A percentile compares a stretch with the other conserved stretches of the same genome.
phyloP scores from a whole-genome alignment of 23 tunicate genomes.

The Ascidia mentula region DNA sequence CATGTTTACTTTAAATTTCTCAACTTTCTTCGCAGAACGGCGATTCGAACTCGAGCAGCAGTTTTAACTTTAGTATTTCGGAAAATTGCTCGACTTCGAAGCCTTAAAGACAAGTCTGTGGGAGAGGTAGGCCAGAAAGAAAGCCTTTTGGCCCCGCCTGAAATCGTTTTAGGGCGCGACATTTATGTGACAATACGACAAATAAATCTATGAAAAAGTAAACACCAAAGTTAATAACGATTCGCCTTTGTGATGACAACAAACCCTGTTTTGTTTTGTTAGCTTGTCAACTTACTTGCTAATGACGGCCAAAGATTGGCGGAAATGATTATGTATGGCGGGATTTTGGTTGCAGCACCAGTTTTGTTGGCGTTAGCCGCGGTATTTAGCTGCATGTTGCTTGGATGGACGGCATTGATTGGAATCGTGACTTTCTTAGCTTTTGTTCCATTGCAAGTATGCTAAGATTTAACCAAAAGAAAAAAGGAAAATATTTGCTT shows the following conservation, averaged over 20 bases:
- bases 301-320: slow-evolving; percentile 69
- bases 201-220: no score
- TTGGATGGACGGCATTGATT: slow-evolving; percentile 81
- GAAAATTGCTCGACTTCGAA: slow-evolving; percentile 69
- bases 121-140: slow-evolving; percentile 65
- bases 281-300: slow-evolving; percentile 78
- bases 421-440: slow-evolving; percentile 53
- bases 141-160: not conserved
- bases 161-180: no score
- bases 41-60: slow-evolving; percentile 61
- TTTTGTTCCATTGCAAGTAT: slow-evolving; percentile 65
- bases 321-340: slow-evolving; percentile 66
- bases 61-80: slow-evolving; percentile 55
- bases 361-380: slow-evolving; percentile 37
- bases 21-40: slow-evolving; percentile 69
- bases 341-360: slow-evolving; percentile 53
- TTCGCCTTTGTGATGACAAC: not conserved
- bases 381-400: slow-evolving; percentile 30
- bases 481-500: not conserved
- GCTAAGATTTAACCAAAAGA: not conserved
- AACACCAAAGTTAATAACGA: not conserved
- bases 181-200: no score
- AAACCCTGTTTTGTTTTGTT: not conserved
- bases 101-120: slow-evolving; percentile 68
- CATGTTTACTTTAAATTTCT: not conserved